phyloP scores from a whole-genome alignment of 2,113 vertebrate genomes.

The Acrocephalus kingi region DNA sequence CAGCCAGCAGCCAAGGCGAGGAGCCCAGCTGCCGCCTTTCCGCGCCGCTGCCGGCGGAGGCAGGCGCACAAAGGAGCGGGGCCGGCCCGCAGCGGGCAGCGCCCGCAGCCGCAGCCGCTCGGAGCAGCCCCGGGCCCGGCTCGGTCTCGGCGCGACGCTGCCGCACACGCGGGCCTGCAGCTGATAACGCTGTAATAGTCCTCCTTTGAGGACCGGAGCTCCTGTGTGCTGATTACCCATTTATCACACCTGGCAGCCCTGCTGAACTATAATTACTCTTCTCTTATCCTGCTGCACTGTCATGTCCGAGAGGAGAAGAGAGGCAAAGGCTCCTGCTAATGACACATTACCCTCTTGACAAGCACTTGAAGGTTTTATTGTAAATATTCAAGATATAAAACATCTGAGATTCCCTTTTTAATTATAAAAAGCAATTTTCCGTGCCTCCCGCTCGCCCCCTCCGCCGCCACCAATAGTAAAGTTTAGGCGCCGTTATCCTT shows the following conservation, averaged over 20 bases:
- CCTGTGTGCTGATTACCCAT: conserved; percentile 98
- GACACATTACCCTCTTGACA: conserved; percentile 86
- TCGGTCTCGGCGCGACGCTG: conserved; percentile 74
- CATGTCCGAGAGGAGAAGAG: conserved; percentile 90
- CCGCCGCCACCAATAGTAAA: conserved; percentile 51
- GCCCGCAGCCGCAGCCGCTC: conserved; percentile 56
- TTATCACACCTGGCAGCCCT: conserved; percentile 99
- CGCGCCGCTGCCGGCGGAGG: too few species aligned
- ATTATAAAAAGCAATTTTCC: conserved; percentile 85
- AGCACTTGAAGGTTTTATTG: conserved; percentile 83
- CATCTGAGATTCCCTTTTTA: conserved; percentile 85
- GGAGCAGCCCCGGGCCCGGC: conserved; percentile 78
- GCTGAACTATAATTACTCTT: conserved; percentile 99
- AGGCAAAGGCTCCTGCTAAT: conserved; percentile 82
- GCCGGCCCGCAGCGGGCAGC: not conserved
- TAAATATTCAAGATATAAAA: conserved; percentile 86
- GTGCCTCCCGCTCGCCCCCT: conserved; percentile 42
- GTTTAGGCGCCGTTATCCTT: conserved; percentile 68
- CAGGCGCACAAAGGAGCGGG: conserved; percentile 71
- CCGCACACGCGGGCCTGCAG: conserved; percentile 81
- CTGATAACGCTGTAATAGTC: conserved; percentile 99
- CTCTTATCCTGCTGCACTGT: conserved; percentile 96
- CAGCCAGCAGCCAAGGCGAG: too few species aligned
- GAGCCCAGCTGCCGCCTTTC: too few species aligned
- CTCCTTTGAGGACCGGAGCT: conserved; percentile 96